phyloP scores from a whole-genome alignment of 1,140 invertebrate genomes.

The Saxidomus purpurata region DNA sequence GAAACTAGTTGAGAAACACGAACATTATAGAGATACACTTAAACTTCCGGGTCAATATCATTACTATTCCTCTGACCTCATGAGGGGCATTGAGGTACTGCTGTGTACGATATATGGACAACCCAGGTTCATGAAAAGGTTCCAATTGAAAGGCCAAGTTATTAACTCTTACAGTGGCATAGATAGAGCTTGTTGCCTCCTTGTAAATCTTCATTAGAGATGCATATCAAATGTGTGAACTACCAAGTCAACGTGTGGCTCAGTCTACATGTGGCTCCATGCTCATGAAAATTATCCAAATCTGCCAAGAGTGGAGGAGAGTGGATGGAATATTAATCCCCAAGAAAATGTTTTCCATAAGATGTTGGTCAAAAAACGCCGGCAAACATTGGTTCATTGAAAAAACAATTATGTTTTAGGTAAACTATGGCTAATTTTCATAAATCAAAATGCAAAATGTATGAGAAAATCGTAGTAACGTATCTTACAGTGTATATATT shows the following conservation, averaged over 20 bases:
- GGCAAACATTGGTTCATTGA: too few species aligned
- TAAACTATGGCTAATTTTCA: too few species aligned
- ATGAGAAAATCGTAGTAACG: too few species aligned
- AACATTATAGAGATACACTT: not conserved
- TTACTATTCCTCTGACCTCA: not conserved
- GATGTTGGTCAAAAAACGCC: too few species aligned
- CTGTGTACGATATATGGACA: not conserved
- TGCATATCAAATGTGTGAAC: not conserved
- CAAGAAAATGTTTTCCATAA: too few species aligned
- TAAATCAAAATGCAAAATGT: too few species aligned
- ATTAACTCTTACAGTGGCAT: not conserved
- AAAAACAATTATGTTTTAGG: too few species aligned
- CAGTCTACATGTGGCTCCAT: too few species aligned
- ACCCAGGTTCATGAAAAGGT: not conserved
- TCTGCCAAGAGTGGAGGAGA: not conserved
- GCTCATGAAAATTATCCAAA: not conserved
- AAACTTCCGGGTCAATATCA: not conserved
- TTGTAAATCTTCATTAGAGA: not conserved
- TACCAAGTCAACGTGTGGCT: constrained; percentile 5
- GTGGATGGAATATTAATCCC: constrained; percentile 16
- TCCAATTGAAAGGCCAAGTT: not conserved
- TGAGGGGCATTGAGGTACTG: not conserved
- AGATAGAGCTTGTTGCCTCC: constrained; percentile 29
- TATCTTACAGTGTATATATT: too few species aligned
- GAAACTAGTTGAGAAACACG: not conserved